Evolutionary conservation across 2,797 vertebrate species (phyloP), one percentile per base, ranked within the genome.

Genomic region (Decapterus maruadsi): DNA sequence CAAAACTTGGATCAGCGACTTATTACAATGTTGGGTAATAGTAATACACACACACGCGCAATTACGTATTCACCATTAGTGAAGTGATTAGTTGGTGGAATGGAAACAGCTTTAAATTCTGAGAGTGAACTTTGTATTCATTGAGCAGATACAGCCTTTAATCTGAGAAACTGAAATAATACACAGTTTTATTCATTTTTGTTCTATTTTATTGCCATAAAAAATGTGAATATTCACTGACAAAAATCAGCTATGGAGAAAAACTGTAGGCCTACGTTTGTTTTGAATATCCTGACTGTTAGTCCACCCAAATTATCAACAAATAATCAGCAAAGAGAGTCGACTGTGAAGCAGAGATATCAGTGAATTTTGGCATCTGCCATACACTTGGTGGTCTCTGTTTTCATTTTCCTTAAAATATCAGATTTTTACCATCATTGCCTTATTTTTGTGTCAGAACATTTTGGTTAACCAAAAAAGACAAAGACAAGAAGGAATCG

Each of bases 1-100:
- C 57, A 81, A 67, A 81, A 83, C 72, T 73, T 71, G 29, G 54
- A 51, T 75, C 42, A 31, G 51, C n/a, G 19, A 34, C 17, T 34
- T 68, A 57, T 68, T 50, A 40, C 2, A 2, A 13, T 46, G 31
- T 71, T 26, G 17, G 26, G 40, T n/a, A 68, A 55, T 19, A 17
- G 72, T 55, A 61, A 68, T 8, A 54, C 54, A 65, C 20, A 53
- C 46, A 50, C 40, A 38, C 17, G 65, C 45, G 4, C 31, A 6
- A 56, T 6, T 63, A 14, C 38, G 55, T 34, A 20, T 61, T 80
- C 19, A 42, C 56, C 20, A 34, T 20, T 26, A 29, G 9, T 1
- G 68, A 78, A 62, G 53, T 62, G 72, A 71, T 70, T 46, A 62
- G 12, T 26, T 5, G 1, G 55, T 70, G 72, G n/a, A 74, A 45